phyloP scores from a whole-genome alignment of 2,797 vertebrate species.

The Pogonophryne albipinna region DNA sequence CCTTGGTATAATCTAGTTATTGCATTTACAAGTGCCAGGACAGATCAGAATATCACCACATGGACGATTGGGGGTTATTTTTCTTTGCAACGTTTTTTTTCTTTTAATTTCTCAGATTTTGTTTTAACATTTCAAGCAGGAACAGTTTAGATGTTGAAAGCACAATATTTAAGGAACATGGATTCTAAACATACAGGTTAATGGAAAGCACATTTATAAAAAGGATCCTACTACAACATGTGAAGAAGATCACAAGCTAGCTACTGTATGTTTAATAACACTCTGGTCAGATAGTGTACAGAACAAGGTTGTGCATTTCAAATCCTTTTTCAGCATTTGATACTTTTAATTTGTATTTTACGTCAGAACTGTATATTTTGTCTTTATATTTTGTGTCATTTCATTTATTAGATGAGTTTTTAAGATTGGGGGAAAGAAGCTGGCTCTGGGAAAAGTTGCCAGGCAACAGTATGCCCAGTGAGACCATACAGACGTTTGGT shows the following conservation, averaged over 20 bases:
- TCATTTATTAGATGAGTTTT: constrained; percentile 54
- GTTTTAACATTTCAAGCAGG: constrained; percentile 66
- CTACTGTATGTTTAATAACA: constrained; percentile 69
- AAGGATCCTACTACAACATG: constrained; percentile 71
- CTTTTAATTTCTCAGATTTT: constrained; percentile 54
- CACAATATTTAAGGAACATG: constrained; percentile 79
- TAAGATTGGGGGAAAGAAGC: constrained; percentile 7
- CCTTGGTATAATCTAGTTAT: constrained; percentile 81
- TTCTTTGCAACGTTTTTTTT: constrained; percentile 47
- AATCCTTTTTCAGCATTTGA: constrained; percentile 48
- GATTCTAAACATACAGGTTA: constrained; percentile 62
- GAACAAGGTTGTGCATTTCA: constrained; percentile 60
- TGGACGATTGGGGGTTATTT: constrained; percentile 62
- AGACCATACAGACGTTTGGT: constrained; percentile 53
- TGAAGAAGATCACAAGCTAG: constrained; percentile 84
- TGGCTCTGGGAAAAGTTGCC: constrained; percentile 52
- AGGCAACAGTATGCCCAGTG: constrained; percentile 50
- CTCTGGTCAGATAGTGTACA: constrained; percentile 68
- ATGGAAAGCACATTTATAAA: constrained; percentile 77
- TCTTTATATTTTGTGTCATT: constrained; percentile 53
- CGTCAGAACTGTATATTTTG: constrained; percentile 67
- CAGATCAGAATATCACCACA: constrained; percentile 71
- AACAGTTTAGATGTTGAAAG: constrained; percentile 65
- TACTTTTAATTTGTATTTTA: constrained; percentile 18
- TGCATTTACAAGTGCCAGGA: constrained; percentile 82